phyloP scores from a whole-genome alignment of 2,797 vertebrate species.

The Oryzias dopingdopingensis region DNA sequence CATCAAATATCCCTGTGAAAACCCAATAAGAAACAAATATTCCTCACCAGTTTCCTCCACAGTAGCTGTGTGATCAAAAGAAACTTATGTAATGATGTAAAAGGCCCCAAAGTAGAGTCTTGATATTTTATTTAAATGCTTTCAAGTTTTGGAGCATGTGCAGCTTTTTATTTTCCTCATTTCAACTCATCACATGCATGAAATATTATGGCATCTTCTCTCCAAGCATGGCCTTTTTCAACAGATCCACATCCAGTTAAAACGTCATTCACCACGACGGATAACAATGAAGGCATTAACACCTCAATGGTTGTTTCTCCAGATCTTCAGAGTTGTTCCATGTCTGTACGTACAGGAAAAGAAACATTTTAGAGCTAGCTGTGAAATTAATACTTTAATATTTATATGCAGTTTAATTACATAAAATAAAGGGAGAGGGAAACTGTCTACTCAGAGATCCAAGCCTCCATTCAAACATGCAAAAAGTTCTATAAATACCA shows the following conservation, averaged over 20 bases:
- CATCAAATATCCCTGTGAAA: conserved; percentile 39
- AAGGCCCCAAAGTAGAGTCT: too few relatives aligned
- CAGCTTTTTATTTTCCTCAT: too few relatives aligned
- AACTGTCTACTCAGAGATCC: conserved; percentile 51
- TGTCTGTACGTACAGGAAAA: conserved; percentile 57
- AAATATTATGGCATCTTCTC: too few relatives aligned
- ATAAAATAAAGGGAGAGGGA: conserved; percentile 43
- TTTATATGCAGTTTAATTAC: conserved; percentile 59
- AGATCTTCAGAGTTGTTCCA: conserved; percentile 74
- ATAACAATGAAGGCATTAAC: background rate
- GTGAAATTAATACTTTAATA: conserved; percentile 60
- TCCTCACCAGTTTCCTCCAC: too few relatives aligned
- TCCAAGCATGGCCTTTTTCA: background rate
- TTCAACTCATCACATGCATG: too few relatives aligned
- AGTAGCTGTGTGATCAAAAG: too few relatives aligned
- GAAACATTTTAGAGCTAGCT: conserved; percentile 55
- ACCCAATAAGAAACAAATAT: conserved; percentile 3
- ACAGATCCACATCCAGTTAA: conserved; percentile 24
- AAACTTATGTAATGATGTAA: too few relatives aligned
- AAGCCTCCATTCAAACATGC: conserved; percentile 73
- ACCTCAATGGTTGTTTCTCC: conserved; percentile 37
- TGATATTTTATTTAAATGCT: too few relatives aligned
- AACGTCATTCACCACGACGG: conserved; percentile 22
- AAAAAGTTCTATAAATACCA: conserved; percentile 65
- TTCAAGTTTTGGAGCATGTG: too few relatives aligned